Evolutionary conservation across 2,113 vertebrate genomes (phyloP), one percentile per base, ranked within the genome.

Genomic region (Lipophrys pholis): DNA sequence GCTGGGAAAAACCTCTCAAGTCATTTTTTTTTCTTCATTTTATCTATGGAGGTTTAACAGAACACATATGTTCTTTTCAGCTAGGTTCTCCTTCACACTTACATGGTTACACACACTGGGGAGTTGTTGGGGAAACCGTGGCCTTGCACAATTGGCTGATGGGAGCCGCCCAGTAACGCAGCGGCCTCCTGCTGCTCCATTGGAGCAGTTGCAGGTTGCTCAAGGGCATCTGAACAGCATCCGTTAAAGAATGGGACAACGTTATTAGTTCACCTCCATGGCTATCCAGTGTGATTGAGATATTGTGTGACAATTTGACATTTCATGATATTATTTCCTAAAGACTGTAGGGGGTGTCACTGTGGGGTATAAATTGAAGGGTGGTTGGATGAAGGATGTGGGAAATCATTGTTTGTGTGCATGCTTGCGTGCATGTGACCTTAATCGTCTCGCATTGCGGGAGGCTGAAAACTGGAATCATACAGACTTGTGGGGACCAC

Each of bases 191-290:
- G 2, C 46, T 14, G 54, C 69, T 84, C 41, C 51, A 59, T 0
- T 70, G 59, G 54, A 81, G 73, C 78, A 69, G 65, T 16, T 60
- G 57, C 78, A 71, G 80, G 70, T 73, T 51, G 52, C 50, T 80
- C 69, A 78, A 85, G 77, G 83, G 76, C 76, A 57, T 59, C 58
- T 75, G 53, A 55, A 59, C 46, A 53, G 54, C 59, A 36, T 59
- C 42, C 51, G 40, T 17, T 72, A 42, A 56, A 76, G 36, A 71
- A 78, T 11, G 8, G 43, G 17, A 48, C 42, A 59, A 61, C 55
- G 17, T 50, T 21, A 55, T 4, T 69, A 41, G 61, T 57, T 71
- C 53, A 54, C 57, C 55, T 76, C 58, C 17, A 12, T 15, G 69
- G 54, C 21, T 53, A 73, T 67, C 48, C 45, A 14, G 46, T 16